These are phyloP conservation scores for Trissolcus brochymenae DNA, from an alignment of 2,888 invertebrate genomes.

Conservation along the genomic window DNA sequence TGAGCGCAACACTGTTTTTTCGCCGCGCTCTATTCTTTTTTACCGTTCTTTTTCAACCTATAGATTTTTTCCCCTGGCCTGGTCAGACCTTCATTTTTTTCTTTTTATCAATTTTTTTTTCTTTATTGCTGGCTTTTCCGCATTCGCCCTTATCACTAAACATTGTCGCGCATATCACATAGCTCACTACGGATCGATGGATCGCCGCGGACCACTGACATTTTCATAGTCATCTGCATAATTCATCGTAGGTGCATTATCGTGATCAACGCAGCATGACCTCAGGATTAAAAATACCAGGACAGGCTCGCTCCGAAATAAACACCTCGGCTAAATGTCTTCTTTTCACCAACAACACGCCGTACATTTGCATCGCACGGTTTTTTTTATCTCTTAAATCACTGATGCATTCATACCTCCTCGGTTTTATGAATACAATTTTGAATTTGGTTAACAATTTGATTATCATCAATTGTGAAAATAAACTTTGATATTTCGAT, in stretches of 20 bases:
- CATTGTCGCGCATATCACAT: conserved; percentile 54
- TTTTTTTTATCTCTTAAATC: conserved; percentile 9
- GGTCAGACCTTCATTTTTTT: conserved; percentile 39
- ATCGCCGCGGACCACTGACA: conserved; percentile 65
- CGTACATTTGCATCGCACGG: background rate
- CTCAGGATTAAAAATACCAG: conserved; percentile 62
- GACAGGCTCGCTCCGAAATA: conserved; percentile 46
- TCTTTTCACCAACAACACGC: conserved; percentile 22
- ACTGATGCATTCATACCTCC: background rate
- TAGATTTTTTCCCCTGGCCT: conserved; percentile 29
- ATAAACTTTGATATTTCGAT: too few species aligned
- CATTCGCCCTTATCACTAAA: conserved; percentile 55
- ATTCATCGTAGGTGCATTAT: conserved; percentile 63
- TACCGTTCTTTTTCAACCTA: conserved; percentile 18
- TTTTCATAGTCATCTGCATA: conserved; percentile 68
- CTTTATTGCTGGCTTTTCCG: conserved; percentile 50
- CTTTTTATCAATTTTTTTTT: conserved; percentile 49
- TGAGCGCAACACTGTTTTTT: conserved; percentile 23
- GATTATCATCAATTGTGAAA: too few species aligned
- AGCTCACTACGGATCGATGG: conserved; percentile 58
- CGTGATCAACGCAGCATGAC: conserved; percentile 55
- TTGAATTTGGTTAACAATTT: background rate
- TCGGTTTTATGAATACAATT: background rate
- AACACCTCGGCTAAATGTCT: conserved; percentile 49
- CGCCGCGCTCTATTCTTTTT: conserved; percentile 27